Base-by-base conservation (phyloP, 1,140 invertebrate genomes). In the Drosophila busckii region DNA sequence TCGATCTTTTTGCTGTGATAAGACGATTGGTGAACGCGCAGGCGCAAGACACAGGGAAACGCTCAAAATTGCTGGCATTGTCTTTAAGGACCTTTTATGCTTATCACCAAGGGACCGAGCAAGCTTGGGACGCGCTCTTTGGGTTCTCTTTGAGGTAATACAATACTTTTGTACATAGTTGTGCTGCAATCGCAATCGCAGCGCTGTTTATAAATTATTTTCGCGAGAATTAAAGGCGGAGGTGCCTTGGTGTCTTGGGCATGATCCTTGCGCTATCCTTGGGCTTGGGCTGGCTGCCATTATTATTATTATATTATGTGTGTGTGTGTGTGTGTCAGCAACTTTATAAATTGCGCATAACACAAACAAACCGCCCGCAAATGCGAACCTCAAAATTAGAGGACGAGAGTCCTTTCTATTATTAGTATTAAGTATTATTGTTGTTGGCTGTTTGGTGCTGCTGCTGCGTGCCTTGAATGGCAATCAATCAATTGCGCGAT, bases 321-420 rank as follows among this genome's bases (percentile, higher is more conserved):
- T n/a, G n/a, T n/a, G n/a, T n/a, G n/a, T n/a, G n/a, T n/a, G n/a
- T n/a, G 54, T 70, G 70, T 70, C 70, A 76, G 70, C 70, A 76
- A 76, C 70, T 76, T 76, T 76, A 56, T 66, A 76, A 76, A 76
- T 76, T 76, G 70, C 70, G 70, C 60, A 75, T 59, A 76, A n/a
- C n/a, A n/a, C 69, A 73, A 76, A 76, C 70, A 76, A 76, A 76
- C 70, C 70, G 70, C 70, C 70, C 70, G 70, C 70, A 71, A 71
- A 71, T 38, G 19, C 37, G 22, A 49, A 17, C 13, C 38, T 7
- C 23, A 37, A 10, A 38, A 32, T 41, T 6, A 17, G 25, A 8
- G 10, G 34, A 0, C 16, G 3, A 3, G 15, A 12, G 41, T 16
- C n/a, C 22, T 41, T 25, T 22, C 10, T 29, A 12, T 8, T 22